A percentile compares a stretch with the other conserved stretches of the same genome.
Conservation (phyloP, 2,888 invertebrate genomes). For the Cistogaster globosa region DNA sequence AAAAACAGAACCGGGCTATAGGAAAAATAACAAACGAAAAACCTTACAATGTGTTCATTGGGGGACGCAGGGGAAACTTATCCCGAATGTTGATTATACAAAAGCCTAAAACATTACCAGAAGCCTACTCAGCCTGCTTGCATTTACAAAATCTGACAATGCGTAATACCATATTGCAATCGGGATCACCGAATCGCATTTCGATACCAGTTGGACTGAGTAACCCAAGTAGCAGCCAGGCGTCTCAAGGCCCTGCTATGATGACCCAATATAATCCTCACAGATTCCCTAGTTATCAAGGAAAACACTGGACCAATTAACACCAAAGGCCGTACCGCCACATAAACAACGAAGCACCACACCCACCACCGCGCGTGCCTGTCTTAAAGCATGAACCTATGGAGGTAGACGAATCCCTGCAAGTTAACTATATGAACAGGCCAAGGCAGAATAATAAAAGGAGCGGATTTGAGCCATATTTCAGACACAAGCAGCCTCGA, state of each 20-base stretch:
- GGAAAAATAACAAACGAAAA: too few relatives aligned
- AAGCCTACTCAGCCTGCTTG: too few relatives aligned
- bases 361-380: too few relatives aligned
- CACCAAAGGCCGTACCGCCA: too few relatives aligned
- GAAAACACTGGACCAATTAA: too few relatives aligned
- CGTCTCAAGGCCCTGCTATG: too few relatives aligned
- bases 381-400: not conserved
- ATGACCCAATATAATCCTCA: too few relatives aligned
- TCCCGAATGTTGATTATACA: not conserved
- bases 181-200: not conserved
- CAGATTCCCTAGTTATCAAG: too few relatives aligned
- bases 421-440: not conserved
- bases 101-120: not conserved
- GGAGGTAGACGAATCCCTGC: not conserved
- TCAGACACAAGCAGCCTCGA: not conserved
- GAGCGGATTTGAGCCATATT: not conserved
- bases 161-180: not conserved
- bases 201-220: not conserved
- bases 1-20: too few relatives aligned
- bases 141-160: not conserved
- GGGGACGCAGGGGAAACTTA: not conserved
- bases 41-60: not conserved
- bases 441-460: not conserved
- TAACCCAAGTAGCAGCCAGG: not conserved
- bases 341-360: too few relatives aligned